Conservation (phyloP, 1,140 invertebrate genomes). For the Musca domestica region DNA sequence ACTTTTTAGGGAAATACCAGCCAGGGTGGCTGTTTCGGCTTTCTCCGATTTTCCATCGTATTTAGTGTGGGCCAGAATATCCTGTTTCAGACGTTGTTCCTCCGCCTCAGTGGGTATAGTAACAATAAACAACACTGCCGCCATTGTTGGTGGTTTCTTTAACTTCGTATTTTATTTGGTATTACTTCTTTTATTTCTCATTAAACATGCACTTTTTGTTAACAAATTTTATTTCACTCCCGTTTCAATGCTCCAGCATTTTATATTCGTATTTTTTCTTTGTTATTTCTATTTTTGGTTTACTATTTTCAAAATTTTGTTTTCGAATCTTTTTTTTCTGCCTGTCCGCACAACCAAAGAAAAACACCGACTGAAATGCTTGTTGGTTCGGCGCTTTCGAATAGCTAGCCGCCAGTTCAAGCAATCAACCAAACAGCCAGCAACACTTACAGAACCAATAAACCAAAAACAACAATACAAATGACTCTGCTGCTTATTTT, state of each 20-base stretch:
- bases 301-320: background rate
- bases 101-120: constrained; percentile 51
- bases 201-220: background rate
- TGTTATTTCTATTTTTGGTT: background rate
- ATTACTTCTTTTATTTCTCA: background rate
- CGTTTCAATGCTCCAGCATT: constrained; percentile 8
- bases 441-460: no score
- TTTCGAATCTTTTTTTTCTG: no score
- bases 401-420: no score
- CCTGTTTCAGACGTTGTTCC: constrained; percentile 38
- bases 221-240: background rate
- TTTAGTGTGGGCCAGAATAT: constrained; percentile 24
- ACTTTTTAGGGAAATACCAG: background rate
- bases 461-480: no score
- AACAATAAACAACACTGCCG: constrained; percentile 53
- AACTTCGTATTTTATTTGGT: background rate
- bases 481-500: no score
- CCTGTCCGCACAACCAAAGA: no score
- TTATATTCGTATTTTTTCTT: background rate
- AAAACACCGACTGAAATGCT: no score
- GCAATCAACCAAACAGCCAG: no score
- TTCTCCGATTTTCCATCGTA: background rate
- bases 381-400: no score
- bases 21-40: background rate
- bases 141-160: constrained; percentile 27